Conservation (phyloP, 2,888 invertebrate genomes). For the Mesorhabditis spiculigera region DNA sequence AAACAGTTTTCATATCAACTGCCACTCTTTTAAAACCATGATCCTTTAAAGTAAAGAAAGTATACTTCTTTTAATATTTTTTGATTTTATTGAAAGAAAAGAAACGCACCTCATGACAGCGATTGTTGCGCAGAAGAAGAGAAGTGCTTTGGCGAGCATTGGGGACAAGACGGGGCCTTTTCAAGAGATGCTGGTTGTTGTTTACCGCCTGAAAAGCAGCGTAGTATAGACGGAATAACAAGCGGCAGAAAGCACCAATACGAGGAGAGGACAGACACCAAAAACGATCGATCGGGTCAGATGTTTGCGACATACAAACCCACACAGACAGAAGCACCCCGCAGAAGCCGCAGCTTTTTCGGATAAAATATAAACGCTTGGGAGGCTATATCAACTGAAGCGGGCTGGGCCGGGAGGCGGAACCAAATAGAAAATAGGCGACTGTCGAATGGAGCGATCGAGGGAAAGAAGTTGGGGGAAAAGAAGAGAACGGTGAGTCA, state of each 20-base stretch:
- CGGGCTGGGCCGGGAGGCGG: no score
- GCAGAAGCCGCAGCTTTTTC: no score
- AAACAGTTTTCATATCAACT: no score
- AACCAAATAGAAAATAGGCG: no score
- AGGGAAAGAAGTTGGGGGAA: no score
- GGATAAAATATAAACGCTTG: no score
- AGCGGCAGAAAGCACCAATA: neutral
- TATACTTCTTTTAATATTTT: no score
- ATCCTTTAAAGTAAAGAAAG: no score
- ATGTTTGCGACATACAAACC: neutral
- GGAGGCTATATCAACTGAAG: no score
- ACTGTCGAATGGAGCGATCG: no score
- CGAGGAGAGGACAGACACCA: neutral
- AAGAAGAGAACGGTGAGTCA: no score
- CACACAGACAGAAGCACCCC: neutral
- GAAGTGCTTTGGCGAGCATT: neutral
- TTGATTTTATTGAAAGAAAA: neutral
- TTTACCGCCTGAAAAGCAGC: conserved; percentile 4
- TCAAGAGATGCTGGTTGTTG: neutral
- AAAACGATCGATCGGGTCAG: neutral
- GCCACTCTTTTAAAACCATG: no score
- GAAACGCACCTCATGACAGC: conserved; percentile 1
- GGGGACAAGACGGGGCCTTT: neutral
- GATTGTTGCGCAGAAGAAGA: conserved; percentile 1
- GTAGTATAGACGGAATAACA: neutral